Evolutionary conservation across 2,888 invertebrate species (phyloP).

Genomic region (Chrysopilus asiliformis): DNA sequence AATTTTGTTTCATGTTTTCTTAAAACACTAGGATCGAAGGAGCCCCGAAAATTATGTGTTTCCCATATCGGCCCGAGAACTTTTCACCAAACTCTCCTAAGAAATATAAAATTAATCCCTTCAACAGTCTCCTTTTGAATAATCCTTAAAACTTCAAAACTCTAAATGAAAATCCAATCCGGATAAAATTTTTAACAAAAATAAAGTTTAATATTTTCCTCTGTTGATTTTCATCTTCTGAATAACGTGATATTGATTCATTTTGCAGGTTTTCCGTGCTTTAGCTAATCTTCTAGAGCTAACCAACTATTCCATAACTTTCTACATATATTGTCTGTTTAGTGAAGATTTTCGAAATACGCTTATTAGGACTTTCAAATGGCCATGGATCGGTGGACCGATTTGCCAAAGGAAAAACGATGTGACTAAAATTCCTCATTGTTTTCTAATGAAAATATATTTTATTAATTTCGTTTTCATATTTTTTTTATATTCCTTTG

Average conservation of each 20-base stretch:
- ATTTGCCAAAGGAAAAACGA: constrained; percentile 29
- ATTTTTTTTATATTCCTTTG: constrained; percentile 1
- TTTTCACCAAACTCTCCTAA: no score
- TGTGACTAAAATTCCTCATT: constrained; percentile 20
- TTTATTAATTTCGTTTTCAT: not conserved
- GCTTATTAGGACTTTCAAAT: constrained; percentile 46
- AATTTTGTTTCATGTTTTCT: no score
- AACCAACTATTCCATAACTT: constrained; percentile 63
- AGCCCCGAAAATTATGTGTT: no score
- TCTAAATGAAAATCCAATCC: no score
- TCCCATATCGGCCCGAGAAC: no score
- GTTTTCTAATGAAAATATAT: not conserved
- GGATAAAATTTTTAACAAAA: no score
- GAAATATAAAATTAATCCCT: no score
- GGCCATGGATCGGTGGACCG: constrained; percentile 38
- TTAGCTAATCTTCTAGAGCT: constrained; percentile 60
- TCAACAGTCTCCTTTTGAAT: no score
- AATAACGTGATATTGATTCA: constrained; percentile 1
- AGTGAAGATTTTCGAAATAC: constrained; percentile 65
- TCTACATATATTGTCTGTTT: constrained; percentile 66
- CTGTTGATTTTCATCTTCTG: not conserved
- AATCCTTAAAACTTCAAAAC: no score
- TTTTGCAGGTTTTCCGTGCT: constrained; percentile 48
- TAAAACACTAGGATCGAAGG: no score
- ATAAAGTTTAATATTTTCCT: no score